phyloP scores from a whole-genome alignment of 2,113 vertebrate genomes.

The Limnothrissa miodon region DNA sequence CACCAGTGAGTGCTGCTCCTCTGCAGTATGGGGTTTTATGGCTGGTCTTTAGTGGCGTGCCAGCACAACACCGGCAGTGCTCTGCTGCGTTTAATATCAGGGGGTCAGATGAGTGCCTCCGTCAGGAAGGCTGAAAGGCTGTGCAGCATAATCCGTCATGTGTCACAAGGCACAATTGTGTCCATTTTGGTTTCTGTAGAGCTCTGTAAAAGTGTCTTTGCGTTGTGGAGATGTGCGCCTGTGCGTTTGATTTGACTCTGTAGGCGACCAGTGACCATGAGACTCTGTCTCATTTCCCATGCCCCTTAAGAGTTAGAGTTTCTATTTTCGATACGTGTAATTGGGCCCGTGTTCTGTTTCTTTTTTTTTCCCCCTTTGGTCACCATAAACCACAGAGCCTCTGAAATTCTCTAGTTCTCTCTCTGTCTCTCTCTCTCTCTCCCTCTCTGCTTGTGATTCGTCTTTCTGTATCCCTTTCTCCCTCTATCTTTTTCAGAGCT shows the following conservation, averaged over 20 bases:
- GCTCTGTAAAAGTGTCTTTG: background rate
- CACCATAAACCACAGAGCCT: constrained; percentile 17
- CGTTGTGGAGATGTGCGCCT: background rate
- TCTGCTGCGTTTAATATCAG: background rate
- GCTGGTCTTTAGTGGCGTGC: background rate
- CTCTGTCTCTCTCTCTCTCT: constrained; percentile 11
- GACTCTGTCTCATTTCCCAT: constrained; percentile 4
- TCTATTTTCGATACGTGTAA: constrained; percentile 30
- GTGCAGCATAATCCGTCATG: no score
- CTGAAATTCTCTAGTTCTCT: background rate
- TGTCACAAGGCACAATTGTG: background rate
- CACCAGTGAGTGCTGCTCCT: background rate
- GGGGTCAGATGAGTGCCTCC: background rate
- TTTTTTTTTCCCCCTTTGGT: constrained; percentile 6
- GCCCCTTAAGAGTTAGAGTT: constrained; percentile 17
- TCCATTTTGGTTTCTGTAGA: background rate
- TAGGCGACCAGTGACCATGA: background rate
- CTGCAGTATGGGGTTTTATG: background rate
- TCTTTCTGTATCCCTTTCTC: constrained; percentile 3
- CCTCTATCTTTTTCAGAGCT: constrained; percentile 14
- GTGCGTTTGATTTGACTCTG: background rate
- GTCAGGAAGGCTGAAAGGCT: background rate
- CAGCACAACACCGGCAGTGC: background rate
- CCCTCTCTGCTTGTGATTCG: constrained; percentile 25
- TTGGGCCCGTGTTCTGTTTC: background rate